phyloP scores from a whole-genome alignment of 2,797 vertebrate genomes.

The Sebastiscus albofasciatus region DNA sequence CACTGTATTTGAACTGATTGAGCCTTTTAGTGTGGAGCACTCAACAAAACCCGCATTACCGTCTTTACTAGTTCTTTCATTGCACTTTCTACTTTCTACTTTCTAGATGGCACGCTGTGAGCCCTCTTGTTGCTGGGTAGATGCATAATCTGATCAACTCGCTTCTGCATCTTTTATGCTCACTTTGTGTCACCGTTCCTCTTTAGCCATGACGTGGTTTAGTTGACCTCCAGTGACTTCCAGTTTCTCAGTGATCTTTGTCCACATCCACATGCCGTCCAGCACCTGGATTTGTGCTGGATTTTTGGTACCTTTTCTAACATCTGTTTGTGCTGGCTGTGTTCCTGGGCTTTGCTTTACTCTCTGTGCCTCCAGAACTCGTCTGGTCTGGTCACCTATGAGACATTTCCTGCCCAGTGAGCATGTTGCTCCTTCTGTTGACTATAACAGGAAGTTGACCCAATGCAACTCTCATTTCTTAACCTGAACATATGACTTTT shows the following conservation, averaged over 20 bases:
- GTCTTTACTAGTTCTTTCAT: background rate
- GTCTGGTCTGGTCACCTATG: constrained; percentile 6
- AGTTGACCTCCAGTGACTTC: background rate
- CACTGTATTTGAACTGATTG: background rate
- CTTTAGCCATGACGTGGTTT: background rate
- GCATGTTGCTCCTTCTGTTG: constrained; percentile 7
- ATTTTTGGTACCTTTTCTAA: constrained; percentile 33
- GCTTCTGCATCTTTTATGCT: background rate
- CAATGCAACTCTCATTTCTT: background rate
- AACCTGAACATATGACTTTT: background rate
- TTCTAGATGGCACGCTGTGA: background rate
- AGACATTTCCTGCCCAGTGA: background rate
- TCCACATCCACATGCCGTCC: background rate
- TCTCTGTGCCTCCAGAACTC: constrained; percentile 26
- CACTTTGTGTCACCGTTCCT: background rate
- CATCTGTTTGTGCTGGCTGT: constrained; percentile 52
- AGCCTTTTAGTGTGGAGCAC: background rate
- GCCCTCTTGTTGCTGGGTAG: background rate
- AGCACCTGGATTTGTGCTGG: constrained; percentile 10
- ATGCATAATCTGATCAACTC: background rate
- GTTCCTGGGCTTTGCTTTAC: constrained; percentile 24
- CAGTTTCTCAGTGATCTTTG: background rate
- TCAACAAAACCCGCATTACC: background rate
- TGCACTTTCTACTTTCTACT: background rate
- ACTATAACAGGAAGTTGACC: background rate